Evolutionary conservation across 1,140 invertebrate species (phyloP), one percentile per base, ranked within the genome.

Genomic region (Spodoptera litura): DNA sequence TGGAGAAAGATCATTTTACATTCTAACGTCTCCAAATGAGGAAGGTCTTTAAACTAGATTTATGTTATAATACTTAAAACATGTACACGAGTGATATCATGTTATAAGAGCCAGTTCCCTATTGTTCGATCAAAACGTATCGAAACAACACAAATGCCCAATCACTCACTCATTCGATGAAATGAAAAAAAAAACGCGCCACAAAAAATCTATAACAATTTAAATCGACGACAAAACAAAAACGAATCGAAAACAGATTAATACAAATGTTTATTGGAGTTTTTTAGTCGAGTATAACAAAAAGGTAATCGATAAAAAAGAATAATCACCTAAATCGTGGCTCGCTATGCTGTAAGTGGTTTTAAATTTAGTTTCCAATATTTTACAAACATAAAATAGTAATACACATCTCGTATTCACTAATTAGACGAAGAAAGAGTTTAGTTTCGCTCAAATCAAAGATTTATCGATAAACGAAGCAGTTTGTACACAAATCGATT

Each of bases 191-290:
- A 56, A 56, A 20, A 15, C 12, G 35, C 4, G 20, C 31, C 11
- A 56, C n/a, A 72, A 72, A 72, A 72, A 72, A 49, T 52, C 49
- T 68, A 52, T 15, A 31, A 38, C 13, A 61, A 31, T 27, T 56
- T 56, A 56, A 15, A 58, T 20, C 61, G 15, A 13, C 70, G 35
- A 58, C 15, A 72, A 71, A 72, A 73, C 38, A 68, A 68, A 25
- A 68, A 25, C n/a, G 72, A 62, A 61, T 52, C 44, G 38, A 75
- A 75, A 75, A 75, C 44, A 75, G 72, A 75, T 75, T 75, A 62
- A 62, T 38, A 75, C 58, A 62, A 75, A 59, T 61, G 44, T 75
- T 75, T 62, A 75, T 75, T 52, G 72, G 35, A 15, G 72, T 75
- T 75, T 75, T 75, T 75, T 44, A 44, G 31, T 75, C n/a, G 44